phyloP scores from a whole-genome alignment of 2,797 vertebrate genomes.

The Garrulus glandarius region DNA sequence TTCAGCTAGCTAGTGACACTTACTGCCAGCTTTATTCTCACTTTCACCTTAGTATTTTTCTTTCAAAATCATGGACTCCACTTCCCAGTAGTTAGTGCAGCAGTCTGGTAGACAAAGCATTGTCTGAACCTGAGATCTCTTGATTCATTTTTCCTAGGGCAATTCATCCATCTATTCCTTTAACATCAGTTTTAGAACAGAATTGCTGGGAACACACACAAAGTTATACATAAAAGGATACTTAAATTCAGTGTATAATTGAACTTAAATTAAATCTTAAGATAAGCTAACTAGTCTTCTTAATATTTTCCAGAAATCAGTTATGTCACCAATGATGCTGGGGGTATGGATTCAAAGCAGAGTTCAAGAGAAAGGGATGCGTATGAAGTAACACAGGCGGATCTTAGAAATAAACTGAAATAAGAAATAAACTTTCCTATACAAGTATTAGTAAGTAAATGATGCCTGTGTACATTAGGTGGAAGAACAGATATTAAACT shows the following conservation, averaged over 20 bases:
- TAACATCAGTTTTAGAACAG: not conserved
- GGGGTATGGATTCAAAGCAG: not conserved
- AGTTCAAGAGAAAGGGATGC: not conserved
- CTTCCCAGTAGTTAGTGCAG: not conserved
- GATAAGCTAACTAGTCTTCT: not conserved
- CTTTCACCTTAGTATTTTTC: not conserved
- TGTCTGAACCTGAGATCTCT: not conserved
- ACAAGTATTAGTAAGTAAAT: not conserved
- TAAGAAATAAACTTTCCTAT: not conserved
- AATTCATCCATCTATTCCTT: not conserved
- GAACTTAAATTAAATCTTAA: not conserved
- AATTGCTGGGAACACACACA: not conserved
- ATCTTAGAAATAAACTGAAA: not conserved
- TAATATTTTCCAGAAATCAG: not conserved
- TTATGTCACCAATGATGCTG: not conserved
- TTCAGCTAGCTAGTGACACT: not conserved
- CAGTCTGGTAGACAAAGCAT: not conserved
- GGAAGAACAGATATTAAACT: not conserved
- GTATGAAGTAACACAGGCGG: not conserved
- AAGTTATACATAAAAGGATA: not conserved
- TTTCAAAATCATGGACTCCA: not conserved
- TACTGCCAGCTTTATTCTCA: not conserved
- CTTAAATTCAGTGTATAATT: not conserved
- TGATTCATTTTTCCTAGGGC: not conserved
- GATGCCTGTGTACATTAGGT: not conserved